Conservation (phyloP, 2,113 vertebrate genomes). For the Erythrocercus mccallii region DNA sequence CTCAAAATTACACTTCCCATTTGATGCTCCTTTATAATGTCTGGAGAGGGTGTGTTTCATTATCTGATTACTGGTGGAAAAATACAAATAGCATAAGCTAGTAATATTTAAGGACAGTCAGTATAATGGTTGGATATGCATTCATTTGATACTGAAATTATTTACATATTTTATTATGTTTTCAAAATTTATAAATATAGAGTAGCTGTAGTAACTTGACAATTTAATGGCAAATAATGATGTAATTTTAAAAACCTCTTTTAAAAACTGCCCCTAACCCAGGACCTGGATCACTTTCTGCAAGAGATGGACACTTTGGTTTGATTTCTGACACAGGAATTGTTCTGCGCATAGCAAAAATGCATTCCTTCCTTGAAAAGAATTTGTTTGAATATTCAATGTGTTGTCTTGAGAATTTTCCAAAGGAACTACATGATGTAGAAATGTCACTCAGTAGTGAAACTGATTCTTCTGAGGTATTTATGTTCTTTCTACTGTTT, state of each 20-base stretch:
- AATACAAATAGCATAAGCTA: background rate
- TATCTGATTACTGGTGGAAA: background rate
- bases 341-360: slow-evolving; percentile 73
- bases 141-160: background rate
- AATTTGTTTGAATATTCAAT: slow-evolving; percentile 72
- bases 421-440: slow-evolving; percentile 55
- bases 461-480: slow-evolving; percentile 51
- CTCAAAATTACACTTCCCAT: background rate
- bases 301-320: slow-evolving; percentile 59
- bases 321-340: slow-evolving; percentile 67
- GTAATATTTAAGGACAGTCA: background rate
- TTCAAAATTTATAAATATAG: background rate
- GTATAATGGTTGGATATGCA: background rate
- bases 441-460: background rate
- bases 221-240: background rate
- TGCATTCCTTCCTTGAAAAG: slow-evolving; percentile 77
- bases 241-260: background rate
- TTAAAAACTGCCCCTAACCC: slow-evolving; percentile 45
- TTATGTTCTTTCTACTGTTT: background rate
- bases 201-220: background rate
- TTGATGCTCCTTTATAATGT: background rate
- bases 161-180: background rate
- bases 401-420: slow-evolving; percentile 72
- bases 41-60: background rate
- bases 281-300: slow-evolving; percentile 36